Evolutionary conservation across 1,140 invertebrate species (phyloP).

Genomic region (Choristoneura fumiferana): DNA sequence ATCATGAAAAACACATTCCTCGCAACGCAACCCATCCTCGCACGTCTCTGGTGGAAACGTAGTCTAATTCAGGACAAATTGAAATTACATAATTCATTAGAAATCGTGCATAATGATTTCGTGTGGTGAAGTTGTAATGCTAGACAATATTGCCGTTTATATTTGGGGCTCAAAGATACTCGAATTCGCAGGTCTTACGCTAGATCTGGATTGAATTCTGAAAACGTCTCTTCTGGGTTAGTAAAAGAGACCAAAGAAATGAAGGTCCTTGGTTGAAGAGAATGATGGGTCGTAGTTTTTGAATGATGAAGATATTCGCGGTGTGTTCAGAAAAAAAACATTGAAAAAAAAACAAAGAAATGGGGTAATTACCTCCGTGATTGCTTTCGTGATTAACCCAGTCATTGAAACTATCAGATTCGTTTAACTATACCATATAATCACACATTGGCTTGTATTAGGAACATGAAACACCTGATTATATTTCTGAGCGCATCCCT

Average conservation of each 20-base stretch:
- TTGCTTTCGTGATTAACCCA: too few relatives aligned
- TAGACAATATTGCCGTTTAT: not conserved
- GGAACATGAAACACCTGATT: not conserved
- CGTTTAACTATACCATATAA: too few relatives aligned
- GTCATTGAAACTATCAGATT: too few relatives aligned
- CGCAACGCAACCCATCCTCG: too few relatives aligned
- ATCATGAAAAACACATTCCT: too few relatives aligned
- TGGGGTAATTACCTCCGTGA: not conserved
- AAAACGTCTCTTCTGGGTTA: conserved; percentile 12
- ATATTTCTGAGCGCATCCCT: not conserved
- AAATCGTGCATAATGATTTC: too few relatives aligned
- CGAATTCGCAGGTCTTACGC: conserved; percentile 16
- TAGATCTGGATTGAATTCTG: conserved; percentile 12
- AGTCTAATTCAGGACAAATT: too few relatives aligned
- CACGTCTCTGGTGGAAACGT: too few relatives aligned
- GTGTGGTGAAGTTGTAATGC: too few relatives aligned
- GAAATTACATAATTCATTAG: too few relatives aligned
- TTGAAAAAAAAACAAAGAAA: too few relatives aligned
- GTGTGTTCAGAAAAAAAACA: not conserved
- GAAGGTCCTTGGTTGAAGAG: not conserved
- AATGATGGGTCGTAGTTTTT: not conserved
- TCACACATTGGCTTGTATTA: too few relatives aligned
- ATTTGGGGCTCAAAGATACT: conserved; percentile 5
- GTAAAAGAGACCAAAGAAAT: conserved; percentile 14
- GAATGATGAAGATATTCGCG: not conserved